phyloP scores from a whole-genome alignment of 2,113 vertebrate species.

The Lepus americanus region DNA sequence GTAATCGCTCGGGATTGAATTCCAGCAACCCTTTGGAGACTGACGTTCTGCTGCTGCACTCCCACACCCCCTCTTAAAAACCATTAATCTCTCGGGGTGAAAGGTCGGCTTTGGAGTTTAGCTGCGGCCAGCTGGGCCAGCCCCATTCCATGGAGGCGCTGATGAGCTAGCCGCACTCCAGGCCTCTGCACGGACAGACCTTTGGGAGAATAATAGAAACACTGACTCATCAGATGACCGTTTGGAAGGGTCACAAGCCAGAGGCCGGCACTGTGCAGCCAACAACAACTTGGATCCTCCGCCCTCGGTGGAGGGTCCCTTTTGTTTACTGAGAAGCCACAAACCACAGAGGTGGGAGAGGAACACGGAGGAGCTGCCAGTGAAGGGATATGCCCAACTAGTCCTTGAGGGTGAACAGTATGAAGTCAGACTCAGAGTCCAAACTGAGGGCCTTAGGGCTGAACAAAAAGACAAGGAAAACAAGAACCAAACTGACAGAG shows the following conservation, averaged over 20 bases:
- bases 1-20: not conserved
- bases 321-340: constrained; percentile 42
- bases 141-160: constrained; percentile 12
- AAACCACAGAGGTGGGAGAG: constrained; percentile 10
- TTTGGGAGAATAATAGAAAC: constrained; percentile 67
- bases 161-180: constrained; percentile 53
- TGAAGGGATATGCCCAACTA: not conserved
- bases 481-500: not conserved
- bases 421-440: not conserved
- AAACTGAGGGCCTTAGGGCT: not conserved
- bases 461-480: not conserved
- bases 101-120: constrained; percentile 40
- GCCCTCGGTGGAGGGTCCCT: constrained; percentile 21
- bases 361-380: not conserved
- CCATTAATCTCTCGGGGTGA: constrained; percentile 62
- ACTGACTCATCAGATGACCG: constrained; percentile 67
- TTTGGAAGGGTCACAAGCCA: constrained; percentile 60
- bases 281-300: constrained; percentile 41
- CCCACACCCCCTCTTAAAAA: not conserved
- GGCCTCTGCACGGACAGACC: constrained; percentile 45
- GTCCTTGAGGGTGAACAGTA: not conserved
- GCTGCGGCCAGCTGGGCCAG: constrained; percentile 33
- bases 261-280: constrained; percentile 45
- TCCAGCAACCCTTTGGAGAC: constrained; percentile 35
- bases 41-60: constrained; percentile 15